phyloP scores from a whole-genome alignment of 2,888 invertebrate genomes.

The Axea sp. region DNA sequence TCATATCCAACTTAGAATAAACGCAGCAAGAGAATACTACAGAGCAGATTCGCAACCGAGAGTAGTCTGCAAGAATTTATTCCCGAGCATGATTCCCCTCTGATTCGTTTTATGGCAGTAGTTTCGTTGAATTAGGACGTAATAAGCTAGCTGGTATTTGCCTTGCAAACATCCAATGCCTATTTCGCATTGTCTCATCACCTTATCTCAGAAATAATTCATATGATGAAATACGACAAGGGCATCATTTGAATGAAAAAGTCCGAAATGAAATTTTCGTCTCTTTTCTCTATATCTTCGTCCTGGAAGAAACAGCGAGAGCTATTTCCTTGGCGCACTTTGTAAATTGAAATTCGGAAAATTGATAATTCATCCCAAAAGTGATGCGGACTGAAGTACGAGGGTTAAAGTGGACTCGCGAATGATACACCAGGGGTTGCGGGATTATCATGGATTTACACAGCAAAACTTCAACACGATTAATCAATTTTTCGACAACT shows the following conservation, averaged over 20 bases:
- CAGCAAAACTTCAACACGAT: conserved; percentile 36
- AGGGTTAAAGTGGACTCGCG: conserved; percentile 41
- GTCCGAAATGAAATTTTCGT: conserved; percentile 26
- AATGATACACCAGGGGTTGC: conserved; percentile 46
- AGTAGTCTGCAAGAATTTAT: conserved; percentile 65
- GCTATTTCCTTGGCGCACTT: conserved; percentile 5
- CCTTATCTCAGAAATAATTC: conserved; percentile 57
- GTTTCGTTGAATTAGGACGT: conserved; percentile 72
- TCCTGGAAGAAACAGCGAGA: not conserved
- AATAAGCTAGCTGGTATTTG: conserved; percentile 65
- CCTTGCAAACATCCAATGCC: conserved; percentile 35
- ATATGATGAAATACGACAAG: conserved; percentile 48
- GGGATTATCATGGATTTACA: conserved; percentile 45
- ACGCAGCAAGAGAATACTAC: conserved; percentile 22
- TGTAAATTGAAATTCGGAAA: conserved; percentile 32
- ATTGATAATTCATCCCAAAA: conserved; percentile 35
- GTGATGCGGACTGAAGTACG: conserved; percentile 16
- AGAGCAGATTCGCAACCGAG: conserved; percentile 49
- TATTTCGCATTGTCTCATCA: conserved; percentile 45
- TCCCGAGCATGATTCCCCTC: conserved; percentile 72
- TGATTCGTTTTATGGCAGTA: conserved; percentile 74
- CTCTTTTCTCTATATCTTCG: not conserved
- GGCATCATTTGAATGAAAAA: conserved; percentile 49
- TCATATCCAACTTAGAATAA: conserved; percentile 57
- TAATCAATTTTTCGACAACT: conserved; percentile 56